Conservation (phyloP, 2,113 vertebrate species). For the Syrmaticus mikado region DNA sequence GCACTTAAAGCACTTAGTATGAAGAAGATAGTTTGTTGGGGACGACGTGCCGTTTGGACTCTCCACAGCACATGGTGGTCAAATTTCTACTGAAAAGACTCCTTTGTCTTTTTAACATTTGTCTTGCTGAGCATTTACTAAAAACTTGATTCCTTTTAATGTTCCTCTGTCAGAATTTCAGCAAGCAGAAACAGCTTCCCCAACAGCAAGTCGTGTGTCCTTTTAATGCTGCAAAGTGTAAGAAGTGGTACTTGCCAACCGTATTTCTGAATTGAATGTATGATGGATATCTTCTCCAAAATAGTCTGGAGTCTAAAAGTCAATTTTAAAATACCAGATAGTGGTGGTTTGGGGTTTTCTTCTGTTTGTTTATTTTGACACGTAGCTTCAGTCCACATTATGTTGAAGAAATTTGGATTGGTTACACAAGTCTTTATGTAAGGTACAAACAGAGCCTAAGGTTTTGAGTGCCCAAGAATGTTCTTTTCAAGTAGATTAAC, state of each 20-base stretch:
- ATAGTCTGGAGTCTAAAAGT: slow-evolving; percentile 43
- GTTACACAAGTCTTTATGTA: slow-evolving; percentile 61
- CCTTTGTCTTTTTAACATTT: neutral
- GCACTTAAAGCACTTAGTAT: neutral
- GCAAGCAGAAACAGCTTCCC: neutral
- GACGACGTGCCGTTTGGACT: neutral
- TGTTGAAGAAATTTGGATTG: slow-evolving; percentile 54
- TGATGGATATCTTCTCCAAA: neutral
- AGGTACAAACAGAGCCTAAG: slow-evolving; percentile 85
- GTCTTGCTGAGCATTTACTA: neutral
- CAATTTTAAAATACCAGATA: slow-evolving; percentile 19
- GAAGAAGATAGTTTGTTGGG: neutral
- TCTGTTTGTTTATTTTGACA: neutral
- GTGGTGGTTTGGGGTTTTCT: neutral
- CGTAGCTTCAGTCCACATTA: slow-evolving; percentile 26
- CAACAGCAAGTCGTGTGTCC: slow-evolving; percentile 17
- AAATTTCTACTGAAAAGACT: neutral
- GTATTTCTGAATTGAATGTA: neutral
- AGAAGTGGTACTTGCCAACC: neutral
- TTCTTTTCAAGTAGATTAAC: slow-evolving; percentile 46
- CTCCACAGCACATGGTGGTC: neutral
- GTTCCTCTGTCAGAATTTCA: neutral
- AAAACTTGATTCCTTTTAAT: neutral
- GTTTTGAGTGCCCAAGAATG: slow-evolving; percentile 68
- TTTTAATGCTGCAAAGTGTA: slow-evolving; percentile 49